A percentile compares a stretch with the other conserved stretches of the same genome.
These are phyloP conservation scores for Drosophila neoperkinsi DNA, from an alignment of 2,888 invertebrate species.

Conservation along the genomic window DNA sequence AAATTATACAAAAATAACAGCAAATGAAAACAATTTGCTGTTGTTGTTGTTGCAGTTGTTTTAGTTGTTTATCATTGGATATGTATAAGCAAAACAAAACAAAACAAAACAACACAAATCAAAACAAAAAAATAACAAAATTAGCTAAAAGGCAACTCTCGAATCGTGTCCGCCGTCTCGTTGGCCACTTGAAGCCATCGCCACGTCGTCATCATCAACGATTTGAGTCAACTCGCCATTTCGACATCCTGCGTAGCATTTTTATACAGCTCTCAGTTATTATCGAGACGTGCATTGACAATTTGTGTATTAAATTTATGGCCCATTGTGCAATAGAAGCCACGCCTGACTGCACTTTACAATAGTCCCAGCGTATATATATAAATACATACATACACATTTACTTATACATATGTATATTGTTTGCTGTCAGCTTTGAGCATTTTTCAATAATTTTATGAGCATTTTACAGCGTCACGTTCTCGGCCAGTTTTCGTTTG, in stretches of 20 bases:
- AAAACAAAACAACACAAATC: conserved; percentile 35
- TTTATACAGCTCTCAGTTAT: conserved; percentile 45
- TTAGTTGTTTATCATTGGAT: conserved; percentile 45
- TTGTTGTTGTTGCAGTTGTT: conserved; percentile 17
- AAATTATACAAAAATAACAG: conserved; percentile 68
- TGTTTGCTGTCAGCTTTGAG: conserved; percentile 14
- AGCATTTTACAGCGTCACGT: conserved; percentile 65
- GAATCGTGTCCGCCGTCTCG: conserved; percentile 7
- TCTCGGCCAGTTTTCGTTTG: conserved; percentile 24
- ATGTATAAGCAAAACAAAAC: conserved; percentile 32
- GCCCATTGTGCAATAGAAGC: conserved; percentile 56
- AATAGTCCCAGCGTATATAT: conserved; percentile 9
- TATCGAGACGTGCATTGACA: conserved; percentile 68
- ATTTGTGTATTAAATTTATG: conserved; percentile 68
- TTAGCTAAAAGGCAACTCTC: conserved; percentile 37
- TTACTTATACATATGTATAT: not conserved
- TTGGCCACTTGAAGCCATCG: conserved; percentile 56
- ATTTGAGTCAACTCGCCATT: conserved; percentile 40
- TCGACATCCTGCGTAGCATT: conserved; percentile 60
- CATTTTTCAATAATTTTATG: conserved; percentile 51
- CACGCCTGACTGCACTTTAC: conserved; percentile 21
- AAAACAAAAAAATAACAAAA: conserved; percentile 29
- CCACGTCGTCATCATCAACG: conserved; percentile 43
- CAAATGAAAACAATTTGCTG: conserved; percentile 51
- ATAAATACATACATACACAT: conserved; percentile 5